Evolutionary conservation across 2,888 invertebrate species (phyloP), one percentile per base, ranked within the genome.

Genomic region (Panzeria rudis): DNA sequence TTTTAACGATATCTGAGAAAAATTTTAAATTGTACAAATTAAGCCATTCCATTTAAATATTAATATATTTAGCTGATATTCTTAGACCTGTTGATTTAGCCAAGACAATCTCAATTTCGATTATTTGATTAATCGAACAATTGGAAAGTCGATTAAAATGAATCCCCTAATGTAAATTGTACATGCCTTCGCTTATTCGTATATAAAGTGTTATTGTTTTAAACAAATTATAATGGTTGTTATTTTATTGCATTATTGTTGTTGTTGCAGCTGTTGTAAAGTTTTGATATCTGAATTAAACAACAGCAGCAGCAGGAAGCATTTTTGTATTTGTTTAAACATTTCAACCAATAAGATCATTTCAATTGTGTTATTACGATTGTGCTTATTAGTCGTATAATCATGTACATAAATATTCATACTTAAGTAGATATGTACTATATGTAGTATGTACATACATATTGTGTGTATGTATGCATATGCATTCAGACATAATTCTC

Each of bases 211-310:
- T 44, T 62, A 62, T 59, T 77, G 62, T 72, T 68, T 76, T 69
- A 41, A 85, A 71, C 85, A 85, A 85, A 85, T 85, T 71, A 64
- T 82, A 82, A 78, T 85, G 73, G 72, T 62, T 77, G 71, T 69
- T 68, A 80, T 47, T 84, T 44, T 64, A 61, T 69, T 71, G 29
- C 38, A 38, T 38, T 9, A 7, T 9, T 35, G 47, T 72, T 78
- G 25, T 38, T 66, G 15, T 41, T 78, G 38, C 64, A 59, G 29
- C 23, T 52, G 32, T 50, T 68, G 50, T 38, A 62, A 64, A 61
- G 62, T 75, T 73, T 62, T 86, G 80, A 86, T 86, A 81, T 83
- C 86, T 85, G 68, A 78, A 85, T 85, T 85, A 86, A 29, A 44
- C 71, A 80, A 32, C 76, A 50, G 17, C 77, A 66, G 52, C 79